These are phyloP conservation scores for Osmerus mordax DNA, from an alignment of 2,113 vertebrate genomes.

Conservation along the genomic window DNA sequence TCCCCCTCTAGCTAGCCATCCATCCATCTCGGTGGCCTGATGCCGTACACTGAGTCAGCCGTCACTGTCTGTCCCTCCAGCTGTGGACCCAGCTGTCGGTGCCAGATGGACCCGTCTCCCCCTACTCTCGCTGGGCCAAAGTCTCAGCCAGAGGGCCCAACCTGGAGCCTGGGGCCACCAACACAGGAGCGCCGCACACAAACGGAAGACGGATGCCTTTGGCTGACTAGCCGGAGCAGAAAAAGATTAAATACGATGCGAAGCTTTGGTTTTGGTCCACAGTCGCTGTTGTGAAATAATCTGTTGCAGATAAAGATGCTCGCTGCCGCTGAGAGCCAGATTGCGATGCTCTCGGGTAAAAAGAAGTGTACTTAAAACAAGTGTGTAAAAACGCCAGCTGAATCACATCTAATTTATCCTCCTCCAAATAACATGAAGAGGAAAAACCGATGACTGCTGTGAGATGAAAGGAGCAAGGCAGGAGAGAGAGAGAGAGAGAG, in stretches of 20 bases:
- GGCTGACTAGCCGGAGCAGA: background rate
- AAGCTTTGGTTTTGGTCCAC: background rate
- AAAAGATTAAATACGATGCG: no score
- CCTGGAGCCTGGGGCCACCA: background rate
- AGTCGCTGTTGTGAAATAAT: no score
- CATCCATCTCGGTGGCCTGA: slow-evolving; percentile 48
- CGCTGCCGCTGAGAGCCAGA: slow-evolving; percentile 47
- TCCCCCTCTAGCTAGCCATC: slow-evolving; percentile 40
- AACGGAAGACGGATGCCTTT: background rate
- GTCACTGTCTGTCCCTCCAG: slow-evolving; percentile 66
- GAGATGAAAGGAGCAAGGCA: background rate
- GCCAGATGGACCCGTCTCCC: slow-evolving; percentile 63
- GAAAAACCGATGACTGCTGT: slow-evolving; percentile 12
- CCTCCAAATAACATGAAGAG: slow-evolving; percentile 19
- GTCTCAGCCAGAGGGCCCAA: slow-evolving; percentile 2
- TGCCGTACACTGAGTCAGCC: slow-evolving; percentile 54
- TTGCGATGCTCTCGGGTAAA: slow-evolving; percentile 51
- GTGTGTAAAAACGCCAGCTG: slow-evolving; percentile 45
- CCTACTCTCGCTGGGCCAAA: slow-evolving; percentile 10
- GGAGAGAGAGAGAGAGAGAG: background rate
- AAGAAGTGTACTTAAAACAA: slow-evolving; percentile 32
- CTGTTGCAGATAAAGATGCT: slow-evolving; percentile 20
- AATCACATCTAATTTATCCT: slow-evolving; percentile 64
- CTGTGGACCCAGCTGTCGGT: slow-evolving; percentile 64
- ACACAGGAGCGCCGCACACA: background rate